Conservation (phyloP, 2,888 invertebrate genomes). For the Drosophila multiciliata region DNA sequence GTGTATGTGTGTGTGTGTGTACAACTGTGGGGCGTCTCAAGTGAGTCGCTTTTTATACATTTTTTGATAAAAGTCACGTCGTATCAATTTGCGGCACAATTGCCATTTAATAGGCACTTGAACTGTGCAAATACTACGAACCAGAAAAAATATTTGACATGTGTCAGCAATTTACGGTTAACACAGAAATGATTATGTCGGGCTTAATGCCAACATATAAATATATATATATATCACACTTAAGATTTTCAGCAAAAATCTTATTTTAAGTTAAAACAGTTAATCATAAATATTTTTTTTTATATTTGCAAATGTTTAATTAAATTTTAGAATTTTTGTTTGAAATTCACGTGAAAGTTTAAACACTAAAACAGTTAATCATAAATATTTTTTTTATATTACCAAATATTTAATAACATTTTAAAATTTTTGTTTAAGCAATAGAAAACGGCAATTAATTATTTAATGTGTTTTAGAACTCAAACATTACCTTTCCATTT, state of each 20-base stretch:
- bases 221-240: neutral
- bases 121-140: conserved; percentile 46
- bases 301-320: neutral
- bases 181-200: conserved; percentile 18
- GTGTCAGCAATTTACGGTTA: conserved; percentile 60
- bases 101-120: conserved; percentile 81
- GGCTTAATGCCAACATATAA: neutral
- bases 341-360: no score
- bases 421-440: no score
- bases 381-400: no score
- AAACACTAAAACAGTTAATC: no score
- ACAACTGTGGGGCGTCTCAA: conserved; percentile 65
- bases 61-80: conserved; percentile 79
- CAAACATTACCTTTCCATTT: neutral
- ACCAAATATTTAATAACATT: no score
- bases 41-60: conserved; percentile 52
- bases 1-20: conserved; percentile 11
- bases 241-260: neutral
- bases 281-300: neutral
- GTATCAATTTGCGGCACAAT: conserved; percentile 80
- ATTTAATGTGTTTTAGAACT: neutral
- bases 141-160: conserved; percentile 32
- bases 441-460: no score
- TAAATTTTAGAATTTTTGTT: no score
- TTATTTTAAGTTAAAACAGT: neutral